phyloP scores from a whole-genome alignment of 2,797 vertebrate genomes.

The Sebastes glaucus region DNA sequence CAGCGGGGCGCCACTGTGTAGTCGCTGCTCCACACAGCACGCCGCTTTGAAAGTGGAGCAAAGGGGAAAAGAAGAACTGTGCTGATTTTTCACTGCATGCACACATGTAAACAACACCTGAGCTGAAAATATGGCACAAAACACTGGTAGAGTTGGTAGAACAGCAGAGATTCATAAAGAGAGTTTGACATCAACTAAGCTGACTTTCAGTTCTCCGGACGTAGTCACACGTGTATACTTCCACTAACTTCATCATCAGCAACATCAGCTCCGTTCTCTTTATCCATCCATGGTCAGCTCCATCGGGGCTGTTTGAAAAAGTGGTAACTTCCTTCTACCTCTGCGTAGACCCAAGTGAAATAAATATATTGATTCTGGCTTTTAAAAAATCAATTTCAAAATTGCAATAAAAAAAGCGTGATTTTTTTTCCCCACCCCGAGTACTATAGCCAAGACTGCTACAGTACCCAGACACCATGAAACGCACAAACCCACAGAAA shows the following conservation, averaged over 20 bases:
- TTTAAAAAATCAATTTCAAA: too few relatives aligned
- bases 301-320: too few relatives aligned
- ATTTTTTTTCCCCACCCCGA: too few relatives aligned
- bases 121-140: background rate
- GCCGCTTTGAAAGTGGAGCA: slow-evolving; percentile 17
- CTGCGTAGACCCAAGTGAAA: too few relatives aligned
- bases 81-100: slow-evolving; percentile 7
- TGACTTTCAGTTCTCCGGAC: background rate
- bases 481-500: background rate
- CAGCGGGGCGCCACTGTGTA: slow-evolving; percentile 1
- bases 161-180: background rate
- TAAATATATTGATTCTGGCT: too few relatives aligned
- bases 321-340: too few relatives aligned
- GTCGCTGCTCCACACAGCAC: background rate
- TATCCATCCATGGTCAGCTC: too few relatives aligned
- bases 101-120: slow-evolving; percentile 19
- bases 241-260: too few relatives aligned
- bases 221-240: too few relatives aligned
- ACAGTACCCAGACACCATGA: background rate
- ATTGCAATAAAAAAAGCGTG: too few relatives aligned
- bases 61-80: slow-evolving; percentile 5
- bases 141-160: background rate
- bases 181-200: background rate
- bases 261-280: too few relatives aligned
- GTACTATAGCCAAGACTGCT: background rate